Conservation (phyloP, 2,113 vertebrate genomes). For the Willisornis vidua region DNA sequence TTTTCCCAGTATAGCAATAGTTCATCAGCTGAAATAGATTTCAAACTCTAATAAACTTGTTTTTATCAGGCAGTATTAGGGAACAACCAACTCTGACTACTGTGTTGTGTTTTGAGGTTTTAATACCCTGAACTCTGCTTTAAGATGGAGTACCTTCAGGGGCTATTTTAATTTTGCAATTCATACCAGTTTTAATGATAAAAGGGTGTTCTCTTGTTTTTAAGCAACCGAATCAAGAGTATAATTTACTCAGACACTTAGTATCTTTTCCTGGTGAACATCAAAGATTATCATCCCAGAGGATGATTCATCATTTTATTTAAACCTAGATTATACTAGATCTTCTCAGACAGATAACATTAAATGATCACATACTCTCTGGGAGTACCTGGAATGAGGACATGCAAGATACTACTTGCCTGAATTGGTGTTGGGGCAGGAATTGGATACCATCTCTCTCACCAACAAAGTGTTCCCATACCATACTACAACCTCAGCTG, state of each 20-base stretch:
- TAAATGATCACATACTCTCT: neutral
- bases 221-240: neutral
- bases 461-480: neutral
- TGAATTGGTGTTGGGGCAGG: neutral
- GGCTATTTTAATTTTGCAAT: neutral
- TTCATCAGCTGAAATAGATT: neutral
- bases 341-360: neutral
- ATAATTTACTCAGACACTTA: neutral
- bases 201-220: neutral
- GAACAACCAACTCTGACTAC: neutral
- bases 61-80: neutral
- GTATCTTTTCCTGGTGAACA: neutral
- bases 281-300: neutral
- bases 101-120: neutral
- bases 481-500: neutral
- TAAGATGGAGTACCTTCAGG: neutral
- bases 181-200: neutral
- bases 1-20: neutral
- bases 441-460: neutral
- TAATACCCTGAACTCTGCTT: neutral
- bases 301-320: neutral
- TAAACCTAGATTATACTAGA: neutral
- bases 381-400: neutral
- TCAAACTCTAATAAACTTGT: neutral
- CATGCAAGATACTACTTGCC: neutral